Evolutionary conservation across 92 coral and sea anemone genomes (phyloP), one percentile per base, ranked within the genome.

Genomic region (Phenganax marumi): DNA sequence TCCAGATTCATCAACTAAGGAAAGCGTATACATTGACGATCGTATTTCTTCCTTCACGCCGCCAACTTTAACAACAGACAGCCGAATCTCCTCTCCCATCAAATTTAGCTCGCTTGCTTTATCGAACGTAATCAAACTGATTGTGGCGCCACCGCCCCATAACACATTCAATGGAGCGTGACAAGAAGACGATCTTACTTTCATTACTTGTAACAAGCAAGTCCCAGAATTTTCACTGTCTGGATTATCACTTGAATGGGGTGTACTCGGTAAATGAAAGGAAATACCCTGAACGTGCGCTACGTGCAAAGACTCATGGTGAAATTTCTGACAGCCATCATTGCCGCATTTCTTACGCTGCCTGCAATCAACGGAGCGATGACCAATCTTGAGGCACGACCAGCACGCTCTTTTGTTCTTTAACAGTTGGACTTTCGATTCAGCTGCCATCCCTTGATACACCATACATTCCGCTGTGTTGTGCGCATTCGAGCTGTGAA

Each of bases 331-430:
- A 14, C 80, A 75, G 18, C 39, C 26, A 6, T 75, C 80, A 23
- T n/a, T 53, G 69, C 51, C 24, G 57, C 85, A 81, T 43, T 7
- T 60, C 52, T 52, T 53, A 0, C 70, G 68, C 22, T 6, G 47
- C 50, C 82, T 79, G 73, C 87, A 87, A 6, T 73, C 80, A 26
- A 75, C 85, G 8, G 71, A 66, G 22, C 90, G 73, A 61, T 90
- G 88, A 50, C 90, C 88, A 22, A 77, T 73, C 55, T 51, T 87
- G 25, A 87, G 84, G 80, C 84, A 90, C 10, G 88, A 90, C 90
- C 92, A 90, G 43, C 90, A 90, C 12, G 88, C 88, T 0, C 78
- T 75, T 68, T 75, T 90, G 46, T 84, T 84, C 71, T 89, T 89
- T 60, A 89, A 26, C 9, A 54, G 51, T 18, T 53, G 81, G 22